phyloP scores from a whole-genome alignment of 2,113 vertebrate genomes.

The Pavo muticus region DNA sequence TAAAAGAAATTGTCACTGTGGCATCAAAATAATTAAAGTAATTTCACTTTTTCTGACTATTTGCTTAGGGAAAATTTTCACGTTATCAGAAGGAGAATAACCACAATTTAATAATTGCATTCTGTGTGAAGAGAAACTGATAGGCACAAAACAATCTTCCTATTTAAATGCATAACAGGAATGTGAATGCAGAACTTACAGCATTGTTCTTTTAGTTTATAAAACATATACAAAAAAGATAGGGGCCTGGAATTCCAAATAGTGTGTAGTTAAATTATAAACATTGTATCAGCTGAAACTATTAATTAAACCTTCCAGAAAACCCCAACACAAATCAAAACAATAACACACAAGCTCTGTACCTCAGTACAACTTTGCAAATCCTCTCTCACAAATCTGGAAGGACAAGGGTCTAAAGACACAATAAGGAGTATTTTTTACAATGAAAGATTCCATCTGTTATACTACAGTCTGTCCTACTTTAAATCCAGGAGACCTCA shows the following conservation, averaged over 20 bases:
- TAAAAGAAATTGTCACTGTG: not conserved
- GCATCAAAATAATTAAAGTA: not conserved
- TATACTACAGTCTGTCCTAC: not conserved
- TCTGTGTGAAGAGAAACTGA: not conserved
- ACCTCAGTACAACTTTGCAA: not conserved
- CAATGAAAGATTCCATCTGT: not conserved
- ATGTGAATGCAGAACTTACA: not conserved
- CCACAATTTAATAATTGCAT: constrained; percentile 28
- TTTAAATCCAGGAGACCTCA: not conserved
- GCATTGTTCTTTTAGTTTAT: not conserved
- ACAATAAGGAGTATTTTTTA: not conserved
- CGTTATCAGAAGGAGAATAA: constrained; percentile 33
- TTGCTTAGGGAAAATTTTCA: not conserved
- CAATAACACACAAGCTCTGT: not conserved
- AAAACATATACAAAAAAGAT: not conserved
- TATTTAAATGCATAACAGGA: not conserved
- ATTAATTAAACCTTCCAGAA: not conserved
- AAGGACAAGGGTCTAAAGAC: not conserved
- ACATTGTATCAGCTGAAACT: not conserved
- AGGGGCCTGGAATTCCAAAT: not conserved
- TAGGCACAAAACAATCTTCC: not conserved
- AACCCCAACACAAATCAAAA: not conserved
- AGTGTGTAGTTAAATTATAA: not conserved
- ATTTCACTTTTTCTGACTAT: constrained; percentile 22
- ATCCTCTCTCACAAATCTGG: not conserved